These are phyloP conservation scores for Parasteatoda lunata DNA, from an alignment of 2,888 invertebrate genomes.

Conservation along the genomic window DNA sequence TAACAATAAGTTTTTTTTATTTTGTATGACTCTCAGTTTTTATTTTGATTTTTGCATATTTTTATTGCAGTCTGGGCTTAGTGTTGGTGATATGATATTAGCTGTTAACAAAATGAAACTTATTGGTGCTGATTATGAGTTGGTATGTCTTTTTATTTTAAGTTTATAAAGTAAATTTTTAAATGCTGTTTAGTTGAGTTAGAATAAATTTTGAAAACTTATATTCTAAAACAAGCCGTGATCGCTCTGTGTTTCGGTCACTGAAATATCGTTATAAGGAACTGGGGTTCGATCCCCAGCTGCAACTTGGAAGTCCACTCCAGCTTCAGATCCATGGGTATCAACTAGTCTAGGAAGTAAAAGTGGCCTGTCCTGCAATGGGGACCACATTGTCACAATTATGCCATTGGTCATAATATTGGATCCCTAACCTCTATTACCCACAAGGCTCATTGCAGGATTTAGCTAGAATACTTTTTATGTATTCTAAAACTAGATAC, in stretches of 20 bases:
- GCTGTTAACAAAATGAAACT: constrained; percentile 95
- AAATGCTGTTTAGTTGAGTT: not conserved
- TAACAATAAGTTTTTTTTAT: not conserved
- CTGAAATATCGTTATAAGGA: not conserved
- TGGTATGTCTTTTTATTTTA: constrained; percentile 51
- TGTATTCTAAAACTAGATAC: not conserved
- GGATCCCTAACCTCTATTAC: not conserved
- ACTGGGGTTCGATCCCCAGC: not conserved
- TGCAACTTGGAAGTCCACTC: not conserved
- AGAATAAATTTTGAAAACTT: not conserved
- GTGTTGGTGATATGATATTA: constrained; percentile 97
- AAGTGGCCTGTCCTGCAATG: too few relatives aligned
- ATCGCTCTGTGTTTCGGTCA: not conserved
- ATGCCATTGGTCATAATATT: not conserved
- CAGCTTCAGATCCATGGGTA: too few relatives aligned
- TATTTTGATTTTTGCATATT: not conserved
- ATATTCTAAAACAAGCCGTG: constrained; percentile 6
- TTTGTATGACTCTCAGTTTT: not conserved
- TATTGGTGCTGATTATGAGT: constrained; percentile 87
- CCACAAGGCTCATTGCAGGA: not conserved
- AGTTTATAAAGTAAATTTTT: not conserved
- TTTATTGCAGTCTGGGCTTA: constrained; percentile 83
- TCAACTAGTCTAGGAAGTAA: too few relatives aligned
- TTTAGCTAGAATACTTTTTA: not conserved
- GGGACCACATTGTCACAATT: not conserved